Evolutionary conservation across 2,797 vertebrate genomes (phyloP).

Genomic region (Parauchenoglanis punctatus): DNA sequence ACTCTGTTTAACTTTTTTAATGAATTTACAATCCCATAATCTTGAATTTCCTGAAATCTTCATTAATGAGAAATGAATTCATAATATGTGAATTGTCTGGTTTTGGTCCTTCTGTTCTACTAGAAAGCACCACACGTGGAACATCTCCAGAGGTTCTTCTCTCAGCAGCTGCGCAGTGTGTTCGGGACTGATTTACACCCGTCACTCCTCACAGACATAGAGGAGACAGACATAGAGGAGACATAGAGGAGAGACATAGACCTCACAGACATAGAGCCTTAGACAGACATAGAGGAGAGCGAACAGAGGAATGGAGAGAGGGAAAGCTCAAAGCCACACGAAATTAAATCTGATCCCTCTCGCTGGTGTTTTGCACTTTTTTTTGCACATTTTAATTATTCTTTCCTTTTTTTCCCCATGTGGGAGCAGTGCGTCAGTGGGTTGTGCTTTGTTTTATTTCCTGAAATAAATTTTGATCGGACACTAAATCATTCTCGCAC

Average conservation of each 20-base stretch:
- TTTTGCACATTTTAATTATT: neutral
- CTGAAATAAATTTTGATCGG: neutral
- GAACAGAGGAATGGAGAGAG: neutral
- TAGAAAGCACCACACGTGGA: constrained; percentile 23
- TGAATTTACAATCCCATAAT: neutral
- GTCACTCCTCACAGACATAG: neutral
- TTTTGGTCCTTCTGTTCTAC: neutral
- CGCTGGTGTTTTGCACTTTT: neutral
- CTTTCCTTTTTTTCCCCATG: neutral
- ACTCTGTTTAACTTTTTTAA: neutral
- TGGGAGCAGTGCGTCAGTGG: neutral
- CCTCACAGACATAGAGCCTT: no score
- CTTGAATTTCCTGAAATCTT: neutral
- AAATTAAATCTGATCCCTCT: neutral
- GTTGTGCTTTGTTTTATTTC: neutral
- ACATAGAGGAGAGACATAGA: neutral
- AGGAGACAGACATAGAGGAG: neutral
- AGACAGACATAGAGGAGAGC: neutral
- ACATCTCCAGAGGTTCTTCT: constrained; percentile 31
- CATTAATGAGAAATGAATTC: no score
- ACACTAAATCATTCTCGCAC: neutral
- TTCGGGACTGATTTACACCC: constrained; percentile 22
- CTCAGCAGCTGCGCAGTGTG: neutral
- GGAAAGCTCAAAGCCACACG: neutral
- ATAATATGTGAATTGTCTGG: neutral